Conservation (phyloP, 2,888 invertebrate genomes). For the Lasioglossum oenotherae region DNA sequence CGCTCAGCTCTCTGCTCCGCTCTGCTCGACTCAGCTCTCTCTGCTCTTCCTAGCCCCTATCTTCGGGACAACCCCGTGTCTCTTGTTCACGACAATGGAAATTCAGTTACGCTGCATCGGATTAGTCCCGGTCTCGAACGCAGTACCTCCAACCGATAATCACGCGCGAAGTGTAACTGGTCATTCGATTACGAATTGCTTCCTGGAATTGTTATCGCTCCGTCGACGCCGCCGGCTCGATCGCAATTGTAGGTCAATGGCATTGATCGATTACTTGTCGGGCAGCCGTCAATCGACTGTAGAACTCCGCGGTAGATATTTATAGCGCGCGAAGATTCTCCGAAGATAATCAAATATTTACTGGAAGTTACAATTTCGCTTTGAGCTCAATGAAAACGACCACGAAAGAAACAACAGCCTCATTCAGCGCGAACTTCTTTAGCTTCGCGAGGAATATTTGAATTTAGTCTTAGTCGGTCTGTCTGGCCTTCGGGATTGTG, state of each 20-base stretch:
- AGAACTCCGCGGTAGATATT: not conserved
- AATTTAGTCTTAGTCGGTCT: not conserved
- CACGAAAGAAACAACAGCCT: not conserved
- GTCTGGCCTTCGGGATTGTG: not conserved
- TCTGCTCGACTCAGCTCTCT: not conserved
- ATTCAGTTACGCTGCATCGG: not conserved
- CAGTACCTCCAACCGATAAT: not conserved
- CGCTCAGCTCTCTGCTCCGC: not conserved
- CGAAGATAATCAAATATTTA: not conserved
- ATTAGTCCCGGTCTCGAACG: not conserved
- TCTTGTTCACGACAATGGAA: not conserved
- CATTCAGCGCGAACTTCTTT: not conserved
- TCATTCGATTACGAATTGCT: constrained; percentile 2
- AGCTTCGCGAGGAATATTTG: not conserved
- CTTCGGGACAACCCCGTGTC: not conserved
- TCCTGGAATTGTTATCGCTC: not conserved
- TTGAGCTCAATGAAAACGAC: not conserved
- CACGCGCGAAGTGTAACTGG: not conserved
- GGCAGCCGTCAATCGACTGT: not conserved
- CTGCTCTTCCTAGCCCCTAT: constrained; percentile 8
- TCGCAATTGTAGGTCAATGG: constrained; percentile 1
- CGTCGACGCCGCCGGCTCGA: not conserved
- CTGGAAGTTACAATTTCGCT: not conserved
- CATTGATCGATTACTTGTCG: constrained; percentile 1
- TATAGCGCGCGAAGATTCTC: not conserved